Evolutionary conservation across 2,888 invertebrate species (phyloP).

Genomic region (Vanessa cardui): DNA sequence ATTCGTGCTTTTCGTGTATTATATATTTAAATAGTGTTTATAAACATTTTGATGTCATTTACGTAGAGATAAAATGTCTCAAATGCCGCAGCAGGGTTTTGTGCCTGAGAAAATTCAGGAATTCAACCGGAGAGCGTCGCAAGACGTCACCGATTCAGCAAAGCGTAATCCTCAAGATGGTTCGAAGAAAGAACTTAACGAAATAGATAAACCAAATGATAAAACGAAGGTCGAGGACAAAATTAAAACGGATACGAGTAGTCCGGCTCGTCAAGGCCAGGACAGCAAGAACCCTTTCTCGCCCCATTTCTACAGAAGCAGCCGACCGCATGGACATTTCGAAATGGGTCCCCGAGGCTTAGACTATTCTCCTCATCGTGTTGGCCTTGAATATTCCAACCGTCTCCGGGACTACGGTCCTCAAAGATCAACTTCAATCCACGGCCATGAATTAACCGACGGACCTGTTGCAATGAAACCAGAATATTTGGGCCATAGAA

Average conservation of each 20-base stretch:
- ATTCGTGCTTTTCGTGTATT: conserved; percentile 58
- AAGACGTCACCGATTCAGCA: conserved; percentile 62
- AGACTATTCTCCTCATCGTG: conserved; percentile 76
- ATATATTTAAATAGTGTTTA: conserved; percentile 50
- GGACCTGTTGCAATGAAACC: conserved; percentile 64
- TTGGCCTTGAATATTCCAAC: conserved; percentile 70
- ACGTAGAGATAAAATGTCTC: conserved; percentile 63
- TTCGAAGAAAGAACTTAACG: conserved; percentile 63
- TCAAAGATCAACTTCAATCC: conserved; percentile 75
- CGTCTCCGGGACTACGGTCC: conserved; percentile 72
- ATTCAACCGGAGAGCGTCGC: conserved; percentile 71
- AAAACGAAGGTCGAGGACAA: conserved; percentile 51
- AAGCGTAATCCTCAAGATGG: conserved; percentile 39
- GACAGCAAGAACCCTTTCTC: conserved; percentile 76
- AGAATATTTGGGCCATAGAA: conserved; percentile 69
- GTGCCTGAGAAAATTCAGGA: conserved; percentile 76
- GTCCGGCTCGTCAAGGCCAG: conserved; percentile 54
- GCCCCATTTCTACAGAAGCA: conserved; percentile 67
- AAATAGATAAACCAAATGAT: conserved; percentile 46
- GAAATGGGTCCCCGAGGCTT: conserved; percentile 78
- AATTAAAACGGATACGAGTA: conserved; percentile 46
- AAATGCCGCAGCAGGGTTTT: conserved; percentile 71
- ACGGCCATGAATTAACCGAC: conserved; percentile 76
- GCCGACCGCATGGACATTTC: conserved; percentile 72
- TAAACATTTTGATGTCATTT: conserved; percentile 59